phyloP scores from a whole-genome alignment of 2,113 vertebrate species.

The Plecturocebus donacophilus region DNA sequence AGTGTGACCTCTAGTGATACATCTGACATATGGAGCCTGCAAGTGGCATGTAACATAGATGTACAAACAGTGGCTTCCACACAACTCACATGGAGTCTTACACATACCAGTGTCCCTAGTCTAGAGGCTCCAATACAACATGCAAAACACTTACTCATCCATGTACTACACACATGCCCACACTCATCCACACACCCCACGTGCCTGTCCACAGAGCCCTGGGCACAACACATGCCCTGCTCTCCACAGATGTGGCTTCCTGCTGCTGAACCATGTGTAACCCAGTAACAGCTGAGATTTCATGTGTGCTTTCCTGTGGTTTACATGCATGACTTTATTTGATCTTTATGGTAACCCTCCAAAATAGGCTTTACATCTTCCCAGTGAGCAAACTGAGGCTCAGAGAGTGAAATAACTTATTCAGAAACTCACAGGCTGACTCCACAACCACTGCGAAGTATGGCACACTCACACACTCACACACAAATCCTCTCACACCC shows the following conservation, averaged over 20 bases:
- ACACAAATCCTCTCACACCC: neutral
- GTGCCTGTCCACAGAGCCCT: neutral
- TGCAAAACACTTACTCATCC: neutral
- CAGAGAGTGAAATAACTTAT: neutral
- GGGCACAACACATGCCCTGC: neutral
- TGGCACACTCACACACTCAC: neutral
- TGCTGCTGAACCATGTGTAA: neutral
- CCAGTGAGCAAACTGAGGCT: neutral
- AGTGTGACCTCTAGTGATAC: neutral
- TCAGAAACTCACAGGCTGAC: neutral
- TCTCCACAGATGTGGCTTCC: neutral
- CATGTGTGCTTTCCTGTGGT: neutral
- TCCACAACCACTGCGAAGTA: neutral
- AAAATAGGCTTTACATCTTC: neutral
- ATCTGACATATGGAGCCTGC: neutral
- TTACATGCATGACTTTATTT: constrained; percentile 5
- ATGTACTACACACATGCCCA: neutral
- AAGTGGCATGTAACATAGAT: neutral
- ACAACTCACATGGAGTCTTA: neutral
- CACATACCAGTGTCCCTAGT: neutral
- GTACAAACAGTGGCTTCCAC: neutral
- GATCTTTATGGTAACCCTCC: constrained; percentile 15
- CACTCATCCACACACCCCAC: neutral
- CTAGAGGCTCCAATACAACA: neutral
- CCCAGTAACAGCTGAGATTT: constrained; percentile 32